Evolutionary conservation across 2,888 invertebrate species (phyloP).

Genomic region (Tipula vernalis): DNA sequence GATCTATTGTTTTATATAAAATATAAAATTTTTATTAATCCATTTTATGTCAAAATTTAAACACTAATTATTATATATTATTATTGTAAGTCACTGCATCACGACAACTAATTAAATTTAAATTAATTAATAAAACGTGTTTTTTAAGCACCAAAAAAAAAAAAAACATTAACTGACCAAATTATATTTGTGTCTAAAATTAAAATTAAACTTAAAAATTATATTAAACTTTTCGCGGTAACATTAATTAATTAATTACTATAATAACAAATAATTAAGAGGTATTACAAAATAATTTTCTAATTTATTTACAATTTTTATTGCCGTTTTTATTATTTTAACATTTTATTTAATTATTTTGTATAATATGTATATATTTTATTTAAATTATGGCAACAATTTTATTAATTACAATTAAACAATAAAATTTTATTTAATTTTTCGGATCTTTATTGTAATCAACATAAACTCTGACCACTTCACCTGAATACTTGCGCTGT

Average conservation of each 20-base stretch:
- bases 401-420: background rate
- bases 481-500: conserved; percentile 85
- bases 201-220: background rate
- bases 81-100: background rate
- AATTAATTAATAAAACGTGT: background rate
- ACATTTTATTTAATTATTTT: no score
- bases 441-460: conserved; percentile 63
- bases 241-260: background rate
- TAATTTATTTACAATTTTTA: background rate
- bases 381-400: background rate
- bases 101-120: background rate
- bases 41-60: background rate
- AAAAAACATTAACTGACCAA: background rate
- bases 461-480: conserved; percentile 73
- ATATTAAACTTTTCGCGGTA: background rate
- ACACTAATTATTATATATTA: background rate
- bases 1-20: background rate
- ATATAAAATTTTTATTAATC: background rate
- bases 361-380: background rate
- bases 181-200: background rate
- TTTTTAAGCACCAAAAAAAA: background rate
- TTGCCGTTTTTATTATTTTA: background rate
- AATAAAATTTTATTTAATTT: conserved; percentile 25
- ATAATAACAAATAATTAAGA: background rate
- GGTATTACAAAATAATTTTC: background rate